Evolutionary conservation across 2,888 invertebrate genomes (phyloP), one percentile per base, ranked within the genome.

Genomic region (Trissolcus brochymenae): DNA sequence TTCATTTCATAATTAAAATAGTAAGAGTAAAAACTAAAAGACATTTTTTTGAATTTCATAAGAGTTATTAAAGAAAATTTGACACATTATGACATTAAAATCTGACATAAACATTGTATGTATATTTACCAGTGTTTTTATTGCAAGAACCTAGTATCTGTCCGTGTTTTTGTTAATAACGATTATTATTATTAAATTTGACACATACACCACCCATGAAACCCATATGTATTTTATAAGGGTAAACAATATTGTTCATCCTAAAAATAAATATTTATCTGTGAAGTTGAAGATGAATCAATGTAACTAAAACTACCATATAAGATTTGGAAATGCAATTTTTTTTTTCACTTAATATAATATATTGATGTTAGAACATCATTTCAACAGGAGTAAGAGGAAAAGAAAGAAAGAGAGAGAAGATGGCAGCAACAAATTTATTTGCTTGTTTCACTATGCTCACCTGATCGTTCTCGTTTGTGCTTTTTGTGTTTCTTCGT

Each of bases 401-500:
- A 2, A 35, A 35, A 35, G 35, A 35, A 35, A 35, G 35, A 35
- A 11, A 35, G 35, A 35, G 35, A 35, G 7, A 35, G 49, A 53
- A 54, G 62, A 64, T 65, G 61, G 43, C 72, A 56, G 61, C 57
- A 40, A 62, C 53, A 62, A 35, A 16, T 41, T 73, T 50, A 16
- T 13, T 67, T 65, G 55, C 29, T 76, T 68, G 71, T 78, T 72
- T 81, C 76, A 78, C 79, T 66, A 76, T 57, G 76, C 86, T 88
- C 84, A 89, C 88, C 89, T 88, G 88, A 87, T 75, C 86, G 85
- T 80, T 88, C 88, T 54, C 88, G 86, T 84, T 88, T 89, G 81
- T 89, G 88, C 80, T 87, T 89, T 84, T 88, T 89, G 78, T 88
- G 88, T 80, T 88, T 89, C 84, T 88, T 89, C 75, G 88, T 84